Conservation (phyloP, 2,888 invertebrate genomes). For the Nephrocerus scutellatus region DNA sequence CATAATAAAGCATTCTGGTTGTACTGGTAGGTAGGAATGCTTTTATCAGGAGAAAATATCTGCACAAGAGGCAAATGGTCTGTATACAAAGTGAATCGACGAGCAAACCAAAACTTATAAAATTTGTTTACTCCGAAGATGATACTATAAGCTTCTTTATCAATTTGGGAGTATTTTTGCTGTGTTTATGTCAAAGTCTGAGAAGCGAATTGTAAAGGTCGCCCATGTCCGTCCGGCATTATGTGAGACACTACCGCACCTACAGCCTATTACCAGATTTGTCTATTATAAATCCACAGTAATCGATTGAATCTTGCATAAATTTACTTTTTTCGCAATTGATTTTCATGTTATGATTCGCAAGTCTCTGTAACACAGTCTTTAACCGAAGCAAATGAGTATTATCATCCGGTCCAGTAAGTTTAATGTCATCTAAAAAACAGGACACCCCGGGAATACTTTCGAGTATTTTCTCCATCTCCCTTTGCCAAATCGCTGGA, state of each 20-base stretch:
- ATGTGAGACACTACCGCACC: conserved; percentile 34
- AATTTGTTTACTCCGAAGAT: conserved; percentile 39
- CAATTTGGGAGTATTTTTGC: conserved; percentile 26
- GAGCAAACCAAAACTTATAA: conserved; percentile 38
- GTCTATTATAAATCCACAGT: conserved; percentile 30
- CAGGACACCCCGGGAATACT: conserved; percentile 27
- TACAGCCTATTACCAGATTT: conserved; percentile 24
- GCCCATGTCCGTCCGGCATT: conserved; percentile 32
- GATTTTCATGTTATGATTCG: conserved; percentile 25
- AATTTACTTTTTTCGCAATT: conserved; percentile 29
- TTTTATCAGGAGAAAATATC: conserved; percentile 21
- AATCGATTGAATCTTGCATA: conserved; percentile 25
- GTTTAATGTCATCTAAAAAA: conserved; percentile 29
- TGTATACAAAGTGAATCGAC: conserved; percentile 22
- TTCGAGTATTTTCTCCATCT: conserved; percentile 27
- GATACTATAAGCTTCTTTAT: conserved; percentile 33
- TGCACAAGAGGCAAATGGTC: conserved; percentile 25
- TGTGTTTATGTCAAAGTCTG: conserved; percentile 29
- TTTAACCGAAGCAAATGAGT: conserved; percentile 25
- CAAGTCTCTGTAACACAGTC: conserved; percentile 22
- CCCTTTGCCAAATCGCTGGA: conserved; percentile 32
- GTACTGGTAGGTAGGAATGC: conserved; percentile 22
- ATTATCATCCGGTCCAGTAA: conserved; percentile 23
- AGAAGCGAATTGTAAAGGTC: conserved; percentile 37
- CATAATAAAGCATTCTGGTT: no score